A percentile compares a stretch with the other conserved stretches of the same genome.
Conservation (phyloP, 1,140 invertebrate species). For the Drosophila rufa region DNA sequence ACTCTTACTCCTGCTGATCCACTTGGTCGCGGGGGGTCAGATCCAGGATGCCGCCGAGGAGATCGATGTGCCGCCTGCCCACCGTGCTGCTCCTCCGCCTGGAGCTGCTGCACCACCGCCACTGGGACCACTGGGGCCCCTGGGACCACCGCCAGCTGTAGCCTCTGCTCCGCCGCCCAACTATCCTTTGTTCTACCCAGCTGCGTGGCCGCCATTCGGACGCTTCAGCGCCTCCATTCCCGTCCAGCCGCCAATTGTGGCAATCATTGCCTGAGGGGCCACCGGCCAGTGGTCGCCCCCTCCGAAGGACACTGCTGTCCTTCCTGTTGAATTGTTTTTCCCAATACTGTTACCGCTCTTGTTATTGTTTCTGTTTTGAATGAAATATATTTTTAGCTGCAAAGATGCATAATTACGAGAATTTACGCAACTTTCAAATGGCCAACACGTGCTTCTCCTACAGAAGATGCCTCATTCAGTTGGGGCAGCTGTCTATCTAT, state of each 20-base stretch:
- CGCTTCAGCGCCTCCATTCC: slow-evolving; percentile 46
- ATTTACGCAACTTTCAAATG: slow-evolving; percentile 24
- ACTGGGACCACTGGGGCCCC: slow-evolving; percentile 13
- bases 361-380: slow-evolving; percentile 17
- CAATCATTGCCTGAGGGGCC: slow-evolving; percentile 5
- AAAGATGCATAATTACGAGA: slow-evolving; percentile 16
- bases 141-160: slow-evolving; percentile 21
- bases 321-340: slow-evolving; percentile 24
- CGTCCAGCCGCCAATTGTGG: slow-evolving; percentile 2
- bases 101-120: slow-evolving; percentile 25
- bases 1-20: slow-evolving; percentile 13
- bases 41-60: slow-evolving; percentile 60
- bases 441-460: slow-evolving; percentile 40
- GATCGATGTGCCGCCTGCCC: slow-evolving; percentile 60
- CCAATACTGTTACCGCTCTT: slow-evolving; percentile 11
- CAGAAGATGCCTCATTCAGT: slow-evolving; percentile 1
- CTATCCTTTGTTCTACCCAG: slow-evolving; percentile 61
- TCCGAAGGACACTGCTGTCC: slow-evolving; percentile 28
- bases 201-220: slow-evolving; percentile 75
- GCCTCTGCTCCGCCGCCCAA: slow-evolving; percentile 49
- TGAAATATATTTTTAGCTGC: slow-evolving; percentile 34
- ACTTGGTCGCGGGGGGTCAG: slow-evolving; percentile 31
- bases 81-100: slow-evolving; percentile 47
- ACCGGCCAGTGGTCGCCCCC: neutral
- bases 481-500: neutral